Base-by-base conservation (phyloP, 2,888 invertebrate species). In the Hoplodrina blanda region DNA sequence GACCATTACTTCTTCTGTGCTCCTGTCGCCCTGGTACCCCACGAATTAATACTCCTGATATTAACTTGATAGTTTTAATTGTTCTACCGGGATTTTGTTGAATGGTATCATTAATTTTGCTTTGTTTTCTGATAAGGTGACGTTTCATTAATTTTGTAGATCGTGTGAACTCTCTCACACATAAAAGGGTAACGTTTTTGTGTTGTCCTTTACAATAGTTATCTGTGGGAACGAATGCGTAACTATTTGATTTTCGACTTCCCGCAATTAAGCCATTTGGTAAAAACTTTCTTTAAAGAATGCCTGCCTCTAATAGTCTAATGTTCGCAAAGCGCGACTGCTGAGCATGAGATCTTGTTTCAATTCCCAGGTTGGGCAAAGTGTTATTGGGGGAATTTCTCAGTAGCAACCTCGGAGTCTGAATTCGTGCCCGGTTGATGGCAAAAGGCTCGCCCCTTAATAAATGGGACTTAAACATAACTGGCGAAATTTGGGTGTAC, bases 21-120 rank as follows among this genome's bases (percentile, higher is more conserved):
- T 82, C 62, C 75, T 87, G 85, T 65, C 82, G 69, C 52, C 85
- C 84, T 89, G 83, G 88, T 90, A 88, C 81, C 69, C 80, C 53
- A 73, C 62, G 73, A 83, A 85, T 85, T 89, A 85, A 87, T 88
- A 83, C 81, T 73, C 74, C 65, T 56, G 80, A 78, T 76, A 79
- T 85, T 81, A 82, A 71, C 80, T 77, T 71, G 72, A 81, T 86
- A 82, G 86, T 85, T 87, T 85, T 81, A 80, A 86, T 86, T 86
- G 85, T 87, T 82, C 62, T 63, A 68, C 69, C 44, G 72, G 56
- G 63, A 69, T 63, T 75, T 80, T 78, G 73, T 78, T 69, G 73
- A 78, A 82, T 82, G 69, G 19, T 13, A 8, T 37, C 79, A 83
- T 84, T 81, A 69, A 65, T 63, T 61, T 67, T 55, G 30, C 69